Percentiles rank a stretch among this genome's conserved stretches.
These are phyloP conservation scores for Sipha flava DNA, from an alignment of 1,140 invertebrate species.

Conservation along the genomic window DNA sequence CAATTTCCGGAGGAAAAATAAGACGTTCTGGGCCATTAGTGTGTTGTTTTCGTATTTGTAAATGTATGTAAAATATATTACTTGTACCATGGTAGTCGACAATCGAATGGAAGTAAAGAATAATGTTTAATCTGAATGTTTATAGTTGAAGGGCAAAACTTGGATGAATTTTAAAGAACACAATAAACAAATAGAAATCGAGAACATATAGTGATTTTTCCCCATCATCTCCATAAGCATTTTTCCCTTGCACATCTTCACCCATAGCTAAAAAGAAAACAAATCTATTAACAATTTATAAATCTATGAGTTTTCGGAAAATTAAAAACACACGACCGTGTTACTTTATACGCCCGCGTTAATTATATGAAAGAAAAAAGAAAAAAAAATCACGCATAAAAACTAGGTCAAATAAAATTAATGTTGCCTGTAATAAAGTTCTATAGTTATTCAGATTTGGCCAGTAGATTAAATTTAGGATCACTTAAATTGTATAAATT, in stretches of 20 bases:
- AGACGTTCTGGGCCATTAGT: not conserved
- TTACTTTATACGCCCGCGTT: not conserved
- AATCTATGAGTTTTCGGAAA: not conserved
- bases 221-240: no score
- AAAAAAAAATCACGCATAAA: not conserved
- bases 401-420: constrained; percentile 23
- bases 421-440: not conserved
- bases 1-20: not conserved
- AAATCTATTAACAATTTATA: constrained; percentile 9
- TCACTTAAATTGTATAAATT: not conserved
- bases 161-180: not conserved
- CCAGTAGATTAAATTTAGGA: not conserved
- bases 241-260: no score
- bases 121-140: not conserved
- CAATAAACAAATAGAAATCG: not conserved
- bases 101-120: not conserved
- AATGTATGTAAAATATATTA: not conserved
- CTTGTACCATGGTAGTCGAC: not conserved
- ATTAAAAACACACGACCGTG: not conserved
- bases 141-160: no score
- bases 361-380: not conserved
- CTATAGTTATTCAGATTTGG: not conserved
- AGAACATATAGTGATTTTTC: no score
- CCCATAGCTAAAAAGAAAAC: not conserved
- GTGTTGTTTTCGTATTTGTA: not conserved